Evolutionary conservation across 2,113 vertebrate species (phyloP).

Genomic region (Thunnus maccoyii): DNA sequence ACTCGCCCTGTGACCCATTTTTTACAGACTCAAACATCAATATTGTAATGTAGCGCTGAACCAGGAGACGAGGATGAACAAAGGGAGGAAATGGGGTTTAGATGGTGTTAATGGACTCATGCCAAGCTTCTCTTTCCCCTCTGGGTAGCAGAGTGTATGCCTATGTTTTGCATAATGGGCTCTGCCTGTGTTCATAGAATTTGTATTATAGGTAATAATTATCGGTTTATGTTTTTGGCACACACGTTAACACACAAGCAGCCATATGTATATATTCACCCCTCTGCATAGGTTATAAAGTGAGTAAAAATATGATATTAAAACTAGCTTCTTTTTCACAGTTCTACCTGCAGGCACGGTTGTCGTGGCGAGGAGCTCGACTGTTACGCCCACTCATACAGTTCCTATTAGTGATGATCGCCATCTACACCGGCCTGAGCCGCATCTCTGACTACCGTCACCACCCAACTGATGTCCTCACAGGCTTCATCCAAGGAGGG

Average conservation of each 20-base stretch:
- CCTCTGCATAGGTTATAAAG: neutral
- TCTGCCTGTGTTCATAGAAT: slow-evolving; percentile 7
- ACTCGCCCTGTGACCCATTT: slow-evolving; percentile 52
- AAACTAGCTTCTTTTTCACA: slow-evolving; percentile 49
- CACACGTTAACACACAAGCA: slow-evolving; percentile 24
- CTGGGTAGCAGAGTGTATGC: slow-evolving; percentile 40
- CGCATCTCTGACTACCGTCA: slow-evolving; percentile 87
- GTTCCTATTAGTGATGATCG: slow-evolving; percentile 86
- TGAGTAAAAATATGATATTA: neutral
- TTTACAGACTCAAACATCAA: slow-evolving; percentile 44
- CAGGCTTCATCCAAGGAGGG: slow-evolving; percentile 87
- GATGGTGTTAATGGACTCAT: slow-evolving; percentile 52
- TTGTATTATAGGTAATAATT: slow-evolving; percentile 32
- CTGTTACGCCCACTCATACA: slow-evolving; percentile 84
- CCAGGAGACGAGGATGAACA: slow-evolving; percentile 61
- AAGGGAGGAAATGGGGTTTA: slow-evolving; percentile 61
- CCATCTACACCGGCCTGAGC: slow-evolving; percentile 86
- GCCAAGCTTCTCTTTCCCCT: slow-evolving; percentile 49
- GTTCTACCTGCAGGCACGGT: slow-evolving; percentile 88
- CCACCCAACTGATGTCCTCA: slow-evolving; percentile 84
- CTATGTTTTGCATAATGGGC: slow-evolving; percentile 22
- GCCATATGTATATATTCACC: slow-evolving; percentile 13
- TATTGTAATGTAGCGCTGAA: slow-evolving; percentile 7
- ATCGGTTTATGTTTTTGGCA: slow-evolving; percentile 26
- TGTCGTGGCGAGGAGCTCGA: slow-evolving; percentile 85